phyloP scores from a whole-genome alignment of 2,113 vertebrate genomes.

The Synodontis membranacea region DNA sequence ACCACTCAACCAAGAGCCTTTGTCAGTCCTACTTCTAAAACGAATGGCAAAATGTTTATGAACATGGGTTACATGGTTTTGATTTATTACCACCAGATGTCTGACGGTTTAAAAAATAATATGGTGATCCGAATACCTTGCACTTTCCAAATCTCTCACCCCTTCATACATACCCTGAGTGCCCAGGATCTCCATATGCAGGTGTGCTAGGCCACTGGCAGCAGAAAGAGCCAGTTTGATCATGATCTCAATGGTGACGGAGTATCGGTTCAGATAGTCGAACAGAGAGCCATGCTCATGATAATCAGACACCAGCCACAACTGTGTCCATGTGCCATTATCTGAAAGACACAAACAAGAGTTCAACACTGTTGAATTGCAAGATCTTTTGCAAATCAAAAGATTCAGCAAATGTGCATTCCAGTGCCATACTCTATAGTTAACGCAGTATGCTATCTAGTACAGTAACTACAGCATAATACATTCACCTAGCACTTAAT shows the following conservation, averaged over 20 bases:
- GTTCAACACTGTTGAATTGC: neutral
- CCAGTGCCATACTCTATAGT: neutral
- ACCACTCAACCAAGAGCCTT: neutral
- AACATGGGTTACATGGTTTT: neutral
- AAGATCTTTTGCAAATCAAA: neutral
- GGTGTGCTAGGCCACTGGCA: conserved; percentile 90
- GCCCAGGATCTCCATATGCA: conserved; percentile 97
- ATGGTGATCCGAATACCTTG: too few species aligned
- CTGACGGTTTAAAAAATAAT: neutral
- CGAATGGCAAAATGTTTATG: neutral
- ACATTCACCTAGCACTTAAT: neutral
- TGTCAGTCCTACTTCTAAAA: neutral
- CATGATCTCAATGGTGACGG: conserved; percentile 90
- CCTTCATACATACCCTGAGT: conserved; percentile 85
- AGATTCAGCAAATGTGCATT: neutral
- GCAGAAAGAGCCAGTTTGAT: conserved; percentile 92
- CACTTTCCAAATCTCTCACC: neutral
- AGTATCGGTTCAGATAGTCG: conserved; percentile 92
- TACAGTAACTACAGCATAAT: neutral
- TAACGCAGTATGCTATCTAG: neutral
- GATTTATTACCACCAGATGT: neutral
- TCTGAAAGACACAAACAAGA: conserved; percentile 68
- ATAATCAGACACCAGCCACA: conserved; percentile 95
- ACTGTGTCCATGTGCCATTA: conserved; percentile 95
- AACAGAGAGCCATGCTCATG: conserved; percentile 94